A percentile compares a stretch with the other conserved stretches of the same genome.
phyloP scores from a whole-genome alignment of 2,113 vertebrate genomes.

The Dendropsophus ebraccatus region DNA sequence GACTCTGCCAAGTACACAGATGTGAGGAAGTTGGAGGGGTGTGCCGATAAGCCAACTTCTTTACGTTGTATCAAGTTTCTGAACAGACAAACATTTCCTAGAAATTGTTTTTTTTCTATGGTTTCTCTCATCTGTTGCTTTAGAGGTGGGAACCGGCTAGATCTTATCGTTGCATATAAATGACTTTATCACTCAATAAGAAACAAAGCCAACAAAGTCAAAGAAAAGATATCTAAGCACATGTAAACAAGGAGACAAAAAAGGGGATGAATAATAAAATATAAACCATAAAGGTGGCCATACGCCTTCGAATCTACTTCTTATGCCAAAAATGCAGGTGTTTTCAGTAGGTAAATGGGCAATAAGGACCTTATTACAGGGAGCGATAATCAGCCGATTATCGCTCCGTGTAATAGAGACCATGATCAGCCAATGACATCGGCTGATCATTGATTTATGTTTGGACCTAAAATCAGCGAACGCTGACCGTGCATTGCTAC shows the following conservation, averaged over 20 bases:
- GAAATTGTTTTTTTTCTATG: background rate
- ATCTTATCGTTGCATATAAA: background rate
- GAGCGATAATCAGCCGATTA: too few relatives aligned
- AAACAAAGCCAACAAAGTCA: background rate
- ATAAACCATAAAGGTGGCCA: too few relatives aligned
- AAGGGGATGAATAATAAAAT: background rate
- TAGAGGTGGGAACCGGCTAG: constrained; percentile 1
- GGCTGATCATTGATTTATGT: too few relatives aligned
- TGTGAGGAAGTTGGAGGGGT: constrained; percentile 28
- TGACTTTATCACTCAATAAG: background rate
- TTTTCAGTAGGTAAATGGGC: too few relatives aligned
- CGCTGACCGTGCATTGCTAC: too few relatives aligned
- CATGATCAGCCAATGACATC: too few relatives aligned
- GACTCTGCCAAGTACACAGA: constrained; percentile 4
- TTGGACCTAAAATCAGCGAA: too few relatives aligned
- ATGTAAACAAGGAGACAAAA: background rate
- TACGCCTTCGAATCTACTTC: too few relatives aligned
- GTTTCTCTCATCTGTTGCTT: background rate
- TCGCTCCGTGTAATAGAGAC: too few relatives aligned
- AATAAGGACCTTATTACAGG: too few relatives aligned
- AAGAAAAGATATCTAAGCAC: background rate
- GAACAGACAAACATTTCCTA: constrained; percentile 21
- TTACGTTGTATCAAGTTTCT: background rate
- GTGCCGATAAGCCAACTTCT: background rate
- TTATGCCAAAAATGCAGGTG: too few relatives aligned